Base-by-base conservation (phyloP, 2,888 invertebrate genomes). In the Rhodophaea formosa region DNA sequence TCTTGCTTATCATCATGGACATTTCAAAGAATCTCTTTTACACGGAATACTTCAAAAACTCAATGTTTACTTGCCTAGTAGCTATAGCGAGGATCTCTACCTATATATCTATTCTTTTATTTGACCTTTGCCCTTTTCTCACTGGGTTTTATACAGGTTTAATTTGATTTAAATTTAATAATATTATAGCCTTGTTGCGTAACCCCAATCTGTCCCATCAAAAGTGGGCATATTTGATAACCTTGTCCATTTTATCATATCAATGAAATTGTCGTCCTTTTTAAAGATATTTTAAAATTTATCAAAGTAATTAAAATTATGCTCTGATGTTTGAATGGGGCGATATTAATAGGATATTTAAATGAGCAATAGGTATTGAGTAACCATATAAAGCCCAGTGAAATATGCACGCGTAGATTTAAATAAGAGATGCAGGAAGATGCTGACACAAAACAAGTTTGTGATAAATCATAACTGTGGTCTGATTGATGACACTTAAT, bases 21-120 rank as follows among this genome's bases (percentile, higher is more conserved):
- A 82, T 87, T 88, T 83, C 90, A 87, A 88, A 73, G 88, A 87
- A 87, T 89, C 88, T 88, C 88, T 73, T 67, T 71, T 62, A 62
- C 59, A 35, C 56, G 57, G 58, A 61, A 63, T 74, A 74, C 71
- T 75, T 77, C 70, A 76, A 73, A 68, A 72, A 71, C 60, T 72
- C 86, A 72, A 77, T 88, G 86, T 88, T 76, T 81, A 91, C 91
- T 91, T 91, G 90, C 91, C 84, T 86, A 88, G 90, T 90, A 91
- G 90, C 90, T 91, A 90, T 90, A 88, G 91, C 91, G 89, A 77
- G 64, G 80, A 88, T 77, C 79, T 81, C 66, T 68, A 79, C 75
- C 76, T 80, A 70, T 77, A 77, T 77, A 76, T 82, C 71, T 83
- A 68, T 76, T 76, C 76, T 80, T 72, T 75, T 79, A 80, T 80